These are phyloP conservation scores for Zootermopsis nevadensis DNA, from an alignment of 2,888 invertebrate genomes.

Conservation along the genomic window DNA sequence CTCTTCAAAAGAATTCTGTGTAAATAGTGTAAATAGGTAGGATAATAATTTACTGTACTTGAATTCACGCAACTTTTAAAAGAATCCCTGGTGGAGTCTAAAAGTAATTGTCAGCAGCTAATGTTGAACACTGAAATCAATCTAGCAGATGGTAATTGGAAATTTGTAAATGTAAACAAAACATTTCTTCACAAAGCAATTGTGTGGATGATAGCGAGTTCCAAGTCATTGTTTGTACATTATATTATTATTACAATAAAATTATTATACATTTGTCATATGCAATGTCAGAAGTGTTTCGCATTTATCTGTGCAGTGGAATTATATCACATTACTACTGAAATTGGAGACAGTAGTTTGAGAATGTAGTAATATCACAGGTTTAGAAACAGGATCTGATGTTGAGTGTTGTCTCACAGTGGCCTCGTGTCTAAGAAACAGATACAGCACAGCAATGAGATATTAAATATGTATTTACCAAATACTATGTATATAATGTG, in stretches of 20 bases:
- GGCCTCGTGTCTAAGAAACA: neutral
- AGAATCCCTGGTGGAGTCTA: neutral
- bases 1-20: slow-evolving; percentile 29
- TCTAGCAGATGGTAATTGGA: neutral
- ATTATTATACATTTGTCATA: slow-evolving; percentile 33
- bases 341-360: neutral
- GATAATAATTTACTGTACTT: slow-evolving; percentile 21
- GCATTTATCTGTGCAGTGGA: slow-evolving; percentile 20
- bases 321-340: neutral
- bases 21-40: slow-evolving; percentile 45
- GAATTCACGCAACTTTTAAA: slow-evolving; percentile 27
- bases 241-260: slow-evolving; percentile 16
- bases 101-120: neutral
- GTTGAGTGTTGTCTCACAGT: neutral
- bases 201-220: slow-evolving; percentile 29
- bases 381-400: neutral
- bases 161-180: slow-evolving; percentile 12
- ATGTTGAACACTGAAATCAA: slow-evolving; percentile 12
- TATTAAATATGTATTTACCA: slow-evolving; percentile 18
- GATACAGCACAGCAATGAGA: neutral
- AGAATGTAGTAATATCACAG: neutral
- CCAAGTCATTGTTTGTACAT: slow-evolving; percentile 32
- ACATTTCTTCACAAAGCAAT: slow-evolving; percentile 22
- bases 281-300: slow-evolving; percentile 17
- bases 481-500: slow-evolving; percentile 10